Percentiles rank a stretch among this genome's conserved stretches.
phyloP scores from a whole-genome alignment of 1,140 invertebrate species.

The Agraylea sexmaculata region DNA sequence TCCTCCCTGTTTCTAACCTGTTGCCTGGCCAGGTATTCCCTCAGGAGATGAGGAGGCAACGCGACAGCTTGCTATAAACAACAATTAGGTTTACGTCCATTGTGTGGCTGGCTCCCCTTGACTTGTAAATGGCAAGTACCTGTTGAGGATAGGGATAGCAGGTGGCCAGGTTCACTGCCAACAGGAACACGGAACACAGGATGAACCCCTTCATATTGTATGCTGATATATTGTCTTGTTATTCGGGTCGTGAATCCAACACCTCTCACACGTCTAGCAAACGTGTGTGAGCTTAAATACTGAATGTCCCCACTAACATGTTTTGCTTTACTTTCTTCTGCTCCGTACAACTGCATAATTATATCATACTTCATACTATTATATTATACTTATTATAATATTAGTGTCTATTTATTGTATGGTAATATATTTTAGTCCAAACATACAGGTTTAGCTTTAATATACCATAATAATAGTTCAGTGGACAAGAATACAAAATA shows the following conservation, averaged over 20 bases:
- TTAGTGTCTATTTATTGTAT: no score
- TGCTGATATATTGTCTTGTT: neutral
- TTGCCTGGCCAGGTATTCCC: conserved; percentile 33
- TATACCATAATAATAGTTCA: no score
- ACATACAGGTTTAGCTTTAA: no score
- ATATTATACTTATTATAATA: no score
- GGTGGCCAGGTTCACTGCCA: conserved; percentile 6
- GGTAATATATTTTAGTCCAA: no score
- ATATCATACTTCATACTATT: no score
- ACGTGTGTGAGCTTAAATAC: conserved; percentile 15
- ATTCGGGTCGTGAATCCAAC: no score
- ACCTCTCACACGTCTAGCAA: no score
- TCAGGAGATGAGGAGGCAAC: conserved; percentile 34
- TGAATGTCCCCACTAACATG: conserved; percentile 9
- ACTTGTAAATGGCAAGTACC: conserved; percentile 13
- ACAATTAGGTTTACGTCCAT: conserved; percentile 7
- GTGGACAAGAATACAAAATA: no score
- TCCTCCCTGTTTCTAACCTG: conserved; percentile 15
- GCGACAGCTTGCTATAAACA: conserved; percentile 26
- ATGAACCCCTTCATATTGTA: conserved; percentile 17
- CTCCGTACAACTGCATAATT: no score
- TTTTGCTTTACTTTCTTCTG: conserved; percentile 19
- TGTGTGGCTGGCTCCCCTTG: neutral
- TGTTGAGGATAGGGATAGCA: conserved; percentile 18
- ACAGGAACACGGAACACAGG: conserved; percentile 9